Evolutionary conservation across 2,888 invertebrate genomes (phyloP).

Genomic region (Salticus scenicus): DNA sequence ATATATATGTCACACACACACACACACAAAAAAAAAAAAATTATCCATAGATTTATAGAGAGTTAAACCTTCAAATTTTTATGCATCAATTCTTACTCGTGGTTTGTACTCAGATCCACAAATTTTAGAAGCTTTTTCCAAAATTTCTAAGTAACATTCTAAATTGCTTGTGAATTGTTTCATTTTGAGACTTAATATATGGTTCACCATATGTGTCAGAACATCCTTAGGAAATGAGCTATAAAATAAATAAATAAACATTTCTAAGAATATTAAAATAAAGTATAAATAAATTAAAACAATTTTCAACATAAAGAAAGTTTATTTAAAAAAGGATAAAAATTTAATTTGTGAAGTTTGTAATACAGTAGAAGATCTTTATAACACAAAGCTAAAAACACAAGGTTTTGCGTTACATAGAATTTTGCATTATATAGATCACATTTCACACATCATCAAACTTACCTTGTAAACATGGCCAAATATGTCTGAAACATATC

Average conservation of each 20-base stretch:
- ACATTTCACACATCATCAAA: too few species aligned
- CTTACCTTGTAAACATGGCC: too few species aligned
- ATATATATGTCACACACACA: too few species aligned
- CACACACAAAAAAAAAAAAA: too few species aligned
- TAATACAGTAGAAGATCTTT: too few species aligned
- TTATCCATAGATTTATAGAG: neutral
- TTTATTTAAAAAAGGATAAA: too few species aligned
- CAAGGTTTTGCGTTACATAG: too few species aligned
- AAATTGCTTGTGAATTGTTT: conserved; percentile 44
- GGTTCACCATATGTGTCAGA: conserved; percentile 45
- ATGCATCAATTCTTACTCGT: conserved; percentile 20
- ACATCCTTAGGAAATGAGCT: conserved; percentile 41
- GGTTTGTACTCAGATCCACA: conserved; percentile 42
- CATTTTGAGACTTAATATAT: conserved; percentile 47
- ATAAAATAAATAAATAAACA: conserved; percentile 14
- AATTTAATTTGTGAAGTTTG: too few species aligned
- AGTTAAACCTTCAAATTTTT: neutral
- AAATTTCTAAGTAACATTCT: conserved; percentile 41
- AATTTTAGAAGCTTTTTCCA: conserved; percentile 49
- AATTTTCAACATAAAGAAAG: neutral
- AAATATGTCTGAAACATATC: too few species aligned
- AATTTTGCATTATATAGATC: too few species aligned
- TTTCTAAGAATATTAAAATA: neutral
- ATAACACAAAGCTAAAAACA: too few species aligned
- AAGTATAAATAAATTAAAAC: neutral